phyloP scores from a whole-genome alignment of 2,113 vertebrate species.

The Mystacornis crossleyi region DNA sequence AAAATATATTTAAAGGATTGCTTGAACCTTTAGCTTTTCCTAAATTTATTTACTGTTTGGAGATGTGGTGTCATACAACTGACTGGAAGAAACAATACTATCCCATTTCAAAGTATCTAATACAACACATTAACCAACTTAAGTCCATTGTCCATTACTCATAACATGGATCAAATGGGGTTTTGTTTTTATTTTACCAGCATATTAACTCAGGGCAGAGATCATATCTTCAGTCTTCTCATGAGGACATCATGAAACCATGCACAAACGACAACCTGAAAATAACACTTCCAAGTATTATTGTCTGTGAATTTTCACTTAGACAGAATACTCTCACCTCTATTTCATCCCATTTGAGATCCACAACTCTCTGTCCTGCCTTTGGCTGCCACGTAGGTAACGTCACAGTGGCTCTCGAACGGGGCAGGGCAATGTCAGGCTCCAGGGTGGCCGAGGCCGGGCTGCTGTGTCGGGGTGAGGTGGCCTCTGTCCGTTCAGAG shows the following conservation, averaged over 20 bases:
- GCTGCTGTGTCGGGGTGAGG: slow-evolving; percentile 68
- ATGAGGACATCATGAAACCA: not conserved
- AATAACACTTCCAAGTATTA: not conserved
- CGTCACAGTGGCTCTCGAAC: slow-evolving; percentile 67
- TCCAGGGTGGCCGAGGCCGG: slow-evolving; percentile 69
- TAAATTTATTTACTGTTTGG: not conserved
- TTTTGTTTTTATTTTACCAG: not conserved
- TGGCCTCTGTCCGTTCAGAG: slow-evolving; percentile 68
- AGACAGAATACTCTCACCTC: slow-evolving; percentile 79
- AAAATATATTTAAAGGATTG: not conserved
- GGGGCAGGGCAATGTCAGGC: slow-evolving; percentile 74
- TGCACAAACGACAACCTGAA: not conserved
- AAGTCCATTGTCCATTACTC: not conserved
- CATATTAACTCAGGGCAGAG: not conserved
- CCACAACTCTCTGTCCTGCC: slow-evolving; percentile 86
- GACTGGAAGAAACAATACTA: not conserved
- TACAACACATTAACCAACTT: not conserved
- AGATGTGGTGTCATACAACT: not conserved
- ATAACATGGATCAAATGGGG: not conserved
- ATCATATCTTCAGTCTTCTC: not conserved
- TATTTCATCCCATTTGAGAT: slow-evolving; percentile 90
- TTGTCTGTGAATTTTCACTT: not conserved
- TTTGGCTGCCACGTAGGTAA: slow-evolving; percentile 90
- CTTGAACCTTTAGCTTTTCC: not conserved
- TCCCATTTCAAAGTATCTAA: not conserved